Evolutionary conservation across 2,797 vertebrate genomes (phyloP).

Genomic region (Hafferia zeledoni): DNA sequence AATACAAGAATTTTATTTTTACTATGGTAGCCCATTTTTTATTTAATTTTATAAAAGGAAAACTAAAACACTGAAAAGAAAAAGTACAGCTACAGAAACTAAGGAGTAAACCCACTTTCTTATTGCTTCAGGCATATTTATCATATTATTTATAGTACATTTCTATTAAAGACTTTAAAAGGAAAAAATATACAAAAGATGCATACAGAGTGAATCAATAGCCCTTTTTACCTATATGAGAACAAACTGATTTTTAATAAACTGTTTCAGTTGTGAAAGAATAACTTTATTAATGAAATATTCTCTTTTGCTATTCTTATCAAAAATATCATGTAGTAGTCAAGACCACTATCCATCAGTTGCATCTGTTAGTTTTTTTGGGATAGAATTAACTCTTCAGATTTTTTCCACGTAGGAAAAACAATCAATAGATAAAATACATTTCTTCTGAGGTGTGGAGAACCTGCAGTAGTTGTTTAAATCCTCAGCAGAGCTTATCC

Average conservation of each 20-base stretch:
- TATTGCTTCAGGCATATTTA: neutral
- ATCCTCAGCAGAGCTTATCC: neutral
- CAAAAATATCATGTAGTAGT: neutral
- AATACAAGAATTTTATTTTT: neutral
- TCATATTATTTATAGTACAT: neutral
- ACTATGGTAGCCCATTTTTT: neutral
- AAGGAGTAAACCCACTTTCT: neutral
- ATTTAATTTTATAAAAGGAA: neutral
- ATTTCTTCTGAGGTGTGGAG: neutral
- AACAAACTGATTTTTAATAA: neutral
- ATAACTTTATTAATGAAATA: neutral
- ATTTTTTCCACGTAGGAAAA: neutral
- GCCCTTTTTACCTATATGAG: neutral
- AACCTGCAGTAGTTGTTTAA: neutral
- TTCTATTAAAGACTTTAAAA: neutral
- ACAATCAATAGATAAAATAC: neutral
- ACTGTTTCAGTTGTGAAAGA: neutral
- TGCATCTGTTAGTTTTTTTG: neutral
- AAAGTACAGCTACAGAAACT: neutral
- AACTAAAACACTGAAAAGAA: neutral
- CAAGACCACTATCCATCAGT: neutral
- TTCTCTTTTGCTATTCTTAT: neutral
- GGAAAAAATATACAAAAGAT: neutral
- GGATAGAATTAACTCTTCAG: neutral
- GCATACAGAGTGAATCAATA: neutral